Evolutionary conservation across 2,113 vertebrate species (phyloP).

Genomic region (Serinus canaria): DNA sequence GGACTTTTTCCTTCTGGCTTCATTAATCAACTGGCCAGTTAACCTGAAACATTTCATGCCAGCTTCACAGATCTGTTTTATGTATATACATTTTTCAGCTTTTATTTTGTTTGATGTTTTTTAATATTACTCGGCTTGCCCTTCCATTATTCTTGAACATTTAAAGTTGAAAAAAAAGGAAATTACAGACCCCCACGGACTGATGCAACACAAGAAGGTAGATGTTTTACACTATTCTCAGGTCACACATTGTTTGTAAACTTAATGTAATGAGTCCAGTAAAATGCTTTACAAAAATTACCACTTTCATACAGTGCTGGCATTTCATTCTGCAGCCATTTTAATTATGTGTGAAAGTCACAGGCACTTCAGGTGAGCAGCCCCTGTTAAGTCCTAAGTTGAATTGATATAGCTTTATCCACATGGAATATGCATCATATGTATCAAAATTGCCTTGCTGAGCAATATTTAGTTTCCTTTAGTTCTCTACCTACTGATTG

Average conservation of each 20-base stretch:
- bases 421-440: background rate
- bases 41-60: constrained; percentile 68
- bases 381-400: background rate
- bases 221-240: constrained; percentile 48
- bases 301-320: background rate
- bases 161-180: constrained; percentile 45
- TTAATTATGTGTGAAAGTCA: background rate
- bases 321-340: background rate
- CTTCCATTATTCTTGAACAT: constrained; percentile 66
- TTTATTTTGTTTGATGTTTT: constrained; percentile 70
- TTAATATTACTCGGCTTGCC: constrained; percentile 23
- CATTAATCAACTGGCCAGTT: constrained; percentile 71
- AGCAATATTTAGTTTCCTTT: background rate
- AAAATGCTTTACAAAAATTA: background rate
- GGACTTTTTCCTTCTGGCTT: constrained; percentile 62
- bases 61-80: constrained; percentile 70
- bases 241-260: constrained; percentile 45
- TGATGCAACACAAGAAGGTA: constrained; percentile 63
- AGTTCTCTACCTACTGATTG: background rate
- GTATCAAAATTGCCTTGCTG: background rate
- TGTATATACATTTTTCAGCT: constrained; percentile 70
- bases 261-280: background rate
- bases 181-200: constrained; percentile 68
- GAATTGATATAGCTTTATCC: background rate
- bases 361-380: background rate